Conservation (phyloP, 2,797 vertebrate species). For the Lophotriccus pileatus region DNA sequence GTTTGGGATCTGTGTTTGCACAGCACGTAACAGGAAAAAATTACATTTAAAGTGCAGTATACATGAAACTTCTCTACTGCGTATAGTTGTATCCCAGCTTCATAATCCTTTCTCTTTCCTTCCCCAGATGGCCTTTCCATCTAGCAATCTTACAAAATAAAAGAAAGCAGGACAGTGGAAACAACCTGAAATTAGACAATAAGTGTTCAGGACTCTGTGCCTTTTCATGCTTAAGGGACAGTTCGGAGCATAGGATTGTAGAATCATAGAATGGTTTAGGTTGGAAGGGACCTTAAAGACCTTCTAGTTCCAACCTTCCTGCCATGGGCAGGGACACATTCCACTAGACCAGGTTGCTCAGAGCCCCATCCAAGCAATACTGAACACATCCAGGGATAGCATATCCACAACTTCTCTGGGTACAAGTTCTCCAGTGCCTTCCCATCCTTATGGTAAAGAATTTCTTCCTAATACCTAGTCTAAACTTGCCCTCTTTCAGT, state of each 20-base stretch:
- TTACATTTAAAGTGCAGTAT: background rate
- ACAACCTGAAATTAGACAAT: background rate
- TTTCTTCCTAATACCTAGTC: background rate
- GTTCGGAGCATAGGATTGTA: background rate
- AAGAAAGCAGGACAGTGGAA: background rate
- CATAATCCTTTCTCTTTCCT: background rate
- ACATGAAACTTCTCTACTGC: background rate
- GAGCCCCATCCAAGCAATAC: background rate
- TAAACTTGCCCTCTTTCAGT: background rate
- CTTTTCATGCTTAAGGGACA: background rate
- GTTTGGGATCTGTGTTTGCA: background rate
- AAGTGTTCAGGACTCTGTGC: accelerated
- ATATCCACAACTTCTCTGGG: background rate
- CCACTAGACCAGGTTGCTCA: background rate
- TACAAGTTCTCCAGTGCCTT: background rate
- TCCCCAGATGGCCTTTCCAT: background rate
- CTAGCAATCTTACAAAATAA: background rate
- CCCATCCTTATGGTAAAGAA: background rate
- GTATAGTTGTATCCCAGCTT: background rate
- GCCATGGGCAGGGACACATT: background rate
- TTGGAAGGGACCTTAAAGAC: background rate
- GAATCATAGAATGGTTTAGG: background rate
- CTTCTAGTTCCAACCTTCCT: background rate
- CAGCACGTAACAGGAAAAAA: background rate
- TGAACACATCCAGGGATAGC: background rate